Conservation (phyloP, 1,140 invertebrate species). For the Lamellibrachia luymesi region DNA sequence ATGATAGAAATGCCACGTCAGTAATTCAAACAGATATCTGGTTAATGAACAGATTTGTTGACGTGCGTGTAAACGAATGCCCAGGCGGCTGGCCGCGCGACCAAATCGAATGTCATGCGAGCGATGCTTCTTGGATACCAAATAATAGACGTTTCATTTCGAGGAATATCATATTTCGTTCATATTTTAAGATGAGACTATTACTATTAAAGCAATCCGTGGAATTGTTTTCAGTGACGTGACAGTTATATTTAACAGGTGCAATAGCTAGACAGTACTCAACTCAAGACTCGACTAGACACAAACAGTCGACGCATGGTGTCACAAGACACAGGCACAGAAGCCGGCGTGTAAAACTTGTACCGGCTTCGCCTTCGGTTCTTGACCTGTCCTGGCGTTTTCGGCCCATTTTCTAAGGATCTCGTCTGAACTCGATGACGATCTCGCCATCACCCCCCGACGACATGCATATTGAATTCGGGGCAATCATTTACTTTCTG, state of each 20-base stretch:
- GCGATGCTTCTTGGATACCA: background rate
- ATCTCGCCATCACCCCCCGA: no score
- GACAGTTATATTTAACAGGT: background rate
- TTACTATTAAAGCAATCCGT: background rate
- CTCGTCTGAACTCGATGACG: no score
- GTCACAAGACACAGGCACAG: no score
- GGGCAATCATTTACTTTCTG: no score
- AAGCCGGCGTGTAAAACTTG: no score
- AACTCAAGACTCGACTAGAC: no score
- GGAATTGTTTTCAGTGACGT: background rate
- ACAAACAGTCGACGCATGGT: no score
- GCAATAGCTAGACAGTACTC: no score
- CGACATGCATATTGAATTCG: no score
- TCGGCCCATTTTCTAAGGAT: no score
- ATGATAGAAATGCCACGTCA: background rate
- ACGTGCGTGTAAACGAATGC: background rate
- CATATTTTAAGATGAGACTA: background rate
- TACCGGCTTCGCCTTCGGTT: no score
- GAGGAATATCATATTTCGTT: background rate
- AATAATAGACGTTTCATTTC: background rate
- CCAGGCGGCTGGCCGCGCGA: background rate
- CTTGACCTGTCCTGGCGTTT: no score
- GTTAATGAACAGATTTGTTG: background rate
- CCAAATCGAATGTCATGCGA: background rate
- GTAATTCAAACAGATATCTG: background rate